phyloP scores from a whole-genome alignment of 2,888 invertebrate genomes.

The Bruchidius siliquastri region DNA sequence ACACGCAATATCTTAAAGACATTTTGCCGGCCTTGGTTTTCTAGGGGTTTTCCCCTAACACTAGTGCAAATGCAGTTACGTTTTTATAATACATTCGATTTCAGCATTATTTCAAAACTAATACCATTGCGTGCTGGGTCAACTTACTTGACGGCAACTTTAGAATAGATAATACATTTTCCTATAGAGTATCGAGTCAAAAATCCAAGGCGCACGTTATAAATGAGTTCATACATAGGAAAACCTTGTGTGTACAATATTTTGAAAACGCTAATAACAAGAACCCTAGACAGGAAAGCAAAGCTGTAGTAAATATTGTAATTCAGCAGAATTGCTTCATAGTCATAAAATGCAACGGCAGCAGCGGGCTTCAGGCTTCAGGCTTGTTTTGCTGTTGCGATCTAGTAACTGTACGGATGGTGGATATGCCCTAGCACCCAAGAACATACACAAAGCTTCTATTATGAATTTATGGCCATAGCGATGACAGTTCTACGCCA shows the following conservation, averaged over 20 bases:
- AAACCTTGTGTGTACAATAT: not conserved
- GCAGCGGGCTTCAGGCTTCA: not conserved
- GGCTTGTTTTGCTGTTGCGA: not conserved
- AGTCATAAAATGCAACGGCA: slow-evolving; percentile 8
- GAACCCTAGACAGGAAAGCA: slow-evolving; percentile 10
- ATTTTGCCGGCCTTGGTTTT: too few species aligned
- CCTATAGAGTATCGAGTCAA: too few species aligned
- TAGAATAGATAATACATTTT: too few species aligned
- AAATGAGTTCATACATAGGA: not conserved
- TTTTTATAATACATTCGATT: too few species aligned
- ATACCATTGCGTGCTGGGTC: too few species aligned
- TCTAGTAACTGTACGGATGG: slow-evolving; percentile 1
- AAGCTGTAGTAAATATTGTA: slow-evolving; percentile 15
- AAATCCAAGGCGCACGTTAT: not conserved
- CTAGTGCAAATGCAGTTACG: too few species aligned
- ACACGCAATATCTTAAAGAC: too few species aligned
- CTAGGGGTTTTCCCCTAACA: too few species aligned
- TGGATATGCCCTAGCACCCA: slow-evolving; percentile 8
- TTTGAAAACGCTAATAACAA: slow-evolving; percentile 6
- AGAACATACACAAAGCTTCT: slow-evolving; percentile 8
- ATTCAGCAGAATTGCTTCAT: slow-evolving; percentile 12
- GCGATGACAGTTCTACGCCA: slow-evolving; percentile 4
- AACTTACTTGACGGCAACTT: too few species aligned
- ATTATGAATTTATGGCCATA: slow-evolving; percentile 8
- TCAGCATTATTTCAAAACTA: too few species aligned